Base-by-base conservation (phyloP, 2,113 vertebrate genomes). In the Oncorhynchus clarkii region DNA sequence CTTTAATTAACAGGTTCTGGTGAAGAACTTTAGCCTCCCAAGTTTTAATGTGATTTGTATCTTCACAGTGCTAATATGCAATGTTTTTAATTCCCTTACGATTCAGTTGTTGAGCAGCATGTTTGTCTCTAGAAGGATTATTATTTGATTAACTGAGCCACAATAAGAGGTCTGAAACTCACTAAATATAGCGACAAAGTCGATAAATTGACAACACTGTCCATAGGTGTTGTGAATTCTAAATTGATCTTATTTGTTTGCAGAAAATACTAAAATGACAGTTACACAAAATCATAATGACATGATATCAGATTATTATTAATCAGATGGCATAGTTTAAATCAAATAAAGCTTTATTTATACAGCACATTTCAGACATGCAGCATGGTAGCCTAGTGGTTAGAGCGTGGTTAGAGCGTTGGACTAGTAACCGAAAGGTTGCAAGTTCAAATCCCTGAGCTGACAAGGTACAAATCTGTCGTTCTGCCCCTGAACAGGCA, bases 1-100 rank as follows among this genome's bases (percentile, higher is more conserved):
- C 77, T 75, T 84, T 68, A 78, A 84, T 78, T 70, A 75, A 73
- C 54, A 80, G 51, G 57, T 67, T 67, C 62, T 74, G 51, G 11
- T 34, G 20, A 78, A 72, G 70, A 78, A 75, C 20, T 31, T 26
- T 27, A 74, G 67, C 57, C 65, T 59, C 22, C 39, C 45, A 31
- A 16, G 48, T 59, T 54, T 74, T 54, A 80, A 72, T 72, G 29
- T 64, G 72, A 70, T 78, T 1, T 54, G 45, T 78, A 65, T 48
- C 64, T 74, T 73, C 64, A 45, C 71, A 34, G 34, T 74, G 62
- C 49, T 74, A 72, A 74, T 78, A 75, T 71, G 68, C 49, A 71
- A 66, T 65, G n/a, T 59, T 71, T 75, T 80, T 67, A 72, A 83
- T 78, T 72, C 72, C 68, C 18, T 69, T 39, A 74, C 51, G 70